These are phyloP conservation scores for Hippoglossus stenolepis DNA, from an alignment of 2,113 vertebrate species.

Conservation along the genomic window DNA sequence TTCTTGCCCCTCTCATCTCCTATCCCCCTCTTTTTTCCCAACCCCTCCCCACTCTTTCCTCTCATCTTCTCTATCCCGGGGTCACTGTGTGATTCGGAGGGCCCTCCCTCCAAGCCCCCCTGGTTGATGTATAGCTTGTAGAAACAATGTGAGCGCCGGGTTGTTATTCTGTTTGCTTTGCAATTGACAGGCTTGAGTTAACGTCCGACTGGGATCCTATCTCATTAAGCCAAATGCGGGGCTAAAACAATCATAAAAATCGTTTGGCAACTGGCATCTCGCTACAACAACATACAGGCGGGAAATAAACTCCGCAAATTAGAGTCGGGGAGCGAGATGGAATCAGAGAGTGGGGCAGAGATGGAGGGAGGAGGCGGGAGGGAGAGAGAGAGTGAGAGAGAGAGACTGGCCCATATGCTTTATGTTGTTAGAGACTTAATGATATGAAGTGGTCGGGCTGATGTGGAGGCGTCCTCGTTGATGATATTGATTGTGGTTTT, in stretches of 20 bases:
- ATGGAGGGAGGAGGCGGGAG: not conserved
- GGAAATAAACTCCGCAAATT: slow-evolving; percentile 93
- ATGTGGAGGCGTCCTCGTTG: slow-evolving; percentile 88
- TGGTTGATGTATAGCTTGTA: slow-evolving; percentile 66
- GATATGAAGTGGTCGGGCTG: slow-evolving; percentile 90
- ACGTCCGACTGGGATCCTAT: slow-evolving; percentile 93
- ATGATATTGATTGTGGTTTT: slow-evolving; percentile 98
- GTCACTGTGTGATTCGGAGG: slow-evolving; percentile 32
- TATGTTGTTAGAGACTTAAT: slow-evolving; percentile 89
- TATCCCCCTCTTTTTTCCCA: not conserved
- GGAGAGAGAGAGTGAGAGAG: not conserved
- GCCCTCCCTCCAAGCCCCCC: slow-evolving; percentile 17
- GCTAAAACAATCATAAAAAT: slow-evolving; percentile 96
- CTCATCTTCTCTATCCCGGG: slow-evolving; percentile 40
- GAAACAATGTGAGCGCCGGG: slow-evolving; percentile 59
- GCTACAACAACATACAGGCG: slow-evolving; percentile 89
- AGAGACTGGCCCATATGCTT: slow-evolving; percentile 81
- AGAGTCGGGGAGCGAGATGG: slow-evolving; percentile 49
- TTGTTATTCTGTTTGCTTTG: slow-evolving; percentile 84
- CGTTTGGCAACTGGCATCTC: slow-evolving; percentile 92
- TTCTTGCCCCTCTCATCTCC: not conserved
- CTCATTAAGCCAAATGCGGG: slow-evolving; percentile 95
- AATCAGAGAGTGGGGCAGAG: slow-evolving; percentile 29
- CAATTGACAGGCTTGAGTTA: slow-evolving; percentile 93
- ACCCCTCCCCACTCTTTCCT: slow-evolving; percentile 14